Evolutionary conservation across 2,888 invertebrate genomes (phyloP), one percentile per base, ranked within the genome.

Genomic region (Drosophila yooni): DNA sequence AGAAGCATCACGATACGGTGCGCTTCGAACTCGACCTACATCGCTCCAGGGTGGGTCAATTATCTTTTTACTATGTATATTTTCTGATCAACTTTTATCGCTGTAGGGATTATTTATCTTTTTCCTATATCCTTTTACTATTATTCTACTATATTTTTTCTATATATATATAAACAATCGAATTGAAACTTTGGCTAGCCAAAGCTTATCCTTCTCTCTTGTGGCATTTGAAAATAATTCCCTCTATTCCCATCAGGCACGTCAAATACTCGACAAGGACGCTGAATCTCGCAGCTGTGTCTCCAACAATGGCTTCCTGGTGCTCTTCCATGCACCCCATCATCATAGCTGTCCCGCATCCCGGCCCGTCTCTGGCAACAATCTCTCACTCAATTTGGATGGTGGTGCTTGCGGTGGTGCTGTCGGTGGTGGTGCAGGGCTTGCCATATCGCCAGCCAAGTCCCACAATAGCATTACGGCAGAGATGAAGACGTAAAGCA

Each of bases 1-100:
- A 96, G 91, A 95, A 95, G 72, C 95, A 96, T 79, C 98, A 98
- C 93, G 97, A 97, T 89, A 94, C 95, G 18, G 96, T 98, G 76
- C 95, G 95, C 83, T 95, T 95, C 79, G 95, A 94, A 72, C 94
- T 97, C 79, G 94, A 95, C 76, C 96, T 96, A 65, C 95, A 96
- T 89, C 95, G 94, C 91, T 91, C 93, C 34, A 95, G 95, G 94
- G 96, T 96, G 91, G 50, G 64, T 48, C 36, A n/a, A 25, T 1
- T 11, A 27, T 46, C 25, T 8, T 1, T 25, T 2, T 46, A 36
- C 15, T 6, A 15, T 15, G 15, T 15, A 6, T 36, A 34, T 11
- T 11, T 40, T 5, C 11, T 11, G 10, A 1, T 40, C n/a, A 5
- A 10, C 48, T 48, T 46, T 46, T 7, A 36, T 36, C 15, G 34